Conservation (phyloP, 1,140 invertebrate genomes). For the Andricus grossulariae region DNA sequence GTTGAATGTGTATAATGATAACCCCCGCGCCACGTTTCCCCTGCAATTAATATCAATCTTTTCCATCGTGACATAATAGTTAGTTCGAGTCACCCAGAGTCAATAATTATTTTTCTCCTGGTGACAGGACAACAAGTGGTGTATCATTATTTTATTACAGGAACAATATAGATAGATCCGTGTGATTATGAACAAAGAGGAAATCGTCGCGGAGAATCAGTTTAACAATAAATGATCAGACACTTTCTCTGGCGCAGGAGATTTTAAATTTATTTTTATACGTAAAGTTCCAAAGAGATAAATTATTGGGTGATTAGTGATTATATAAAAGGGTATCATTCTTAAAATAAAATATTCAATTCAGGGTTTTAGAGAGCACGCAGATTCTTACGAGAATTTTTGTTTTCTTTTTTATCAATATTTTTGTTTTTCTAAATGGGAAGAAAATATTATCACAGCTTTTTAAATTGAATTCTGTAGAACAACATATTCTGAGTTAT, state of each 20-base stretch:
- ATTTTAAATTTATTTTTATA: not conserved
- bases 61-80: conserved; percentile 14
- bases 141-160: conserved; percentile 24
- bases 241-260: not conserved
- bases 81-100: not conserved
- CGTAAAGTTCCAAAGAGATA: not conserved
- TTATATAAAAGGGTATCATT: too few species aligned
- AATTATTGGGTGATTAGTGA: not conserved
- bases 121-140: not conserved
- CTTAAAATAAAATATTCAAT: too few species aligned
- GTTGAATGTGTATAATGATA: conserved; percentile 9
- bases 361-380: too few species aligned
- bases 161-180: conserved; percentile 17
- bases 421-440: too few species aligned
- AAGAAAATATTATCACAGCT: too few species aligned
- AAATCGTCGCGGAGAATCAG: not conserved
- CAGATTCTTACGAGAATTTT: too few species aligned
- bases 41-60: conserved; percentile 28
- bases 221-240: not conserved
- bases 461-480: too few species aligned
- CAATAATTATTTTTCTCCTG: conserved; percentile 22
- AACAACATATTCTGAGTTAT: too few species aligned
- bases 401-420: too few species aligned
- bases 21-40: not conserved
- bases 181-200: conserved; percentile 20